Evolutionary conservation across 2,113 vertebrate species (phyloP).

Genomic region (Mustela nigripes): DNA sequence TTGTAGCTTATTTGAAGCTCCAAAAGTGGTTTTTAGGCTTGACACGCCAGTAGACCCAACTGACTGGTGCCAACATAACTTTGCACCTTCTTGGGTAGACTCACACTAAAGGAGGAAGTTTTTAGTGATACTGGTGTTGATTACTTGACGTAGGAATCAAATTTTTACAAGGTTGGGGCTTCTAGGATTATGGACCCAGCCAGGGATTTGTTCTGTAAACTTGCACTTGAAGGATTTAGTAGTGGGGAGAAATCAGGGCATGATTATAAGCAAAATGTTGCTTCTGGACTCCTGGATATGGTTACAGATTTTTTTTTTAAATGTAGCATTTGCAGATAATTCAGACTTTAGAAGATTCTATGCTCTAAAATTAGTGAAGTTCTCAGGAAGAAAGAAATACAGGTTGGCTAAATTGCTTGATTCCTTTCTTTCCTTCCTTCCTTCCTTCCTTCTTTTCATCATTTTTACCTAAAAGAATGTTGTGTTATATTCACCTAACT

Average conservation of each 20-base stretch:
- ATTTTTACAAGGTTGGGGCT: not conserved
- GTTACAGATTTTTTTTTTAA: not conserved
- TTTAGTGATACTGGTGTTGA: not conserved
- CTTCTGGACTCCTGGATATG: slow-evolving; percentile 56
- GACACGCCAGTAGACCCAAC: not conserved
- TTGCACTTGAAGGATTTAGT: not conserved
- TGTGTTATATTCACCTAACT: not conserved
- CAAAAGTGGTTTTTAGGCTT: not conserved
- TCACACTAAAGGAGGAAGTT: not conserved
- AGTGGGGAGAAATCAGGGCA: slow-evolving; percentile 58
- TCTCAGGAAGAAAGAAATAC: slow-evolving; percentile 64
- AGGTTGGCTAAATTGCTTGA: slow-evolving; percentile 69
- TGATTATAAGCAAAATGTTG: slow-evolving; percentile 37
- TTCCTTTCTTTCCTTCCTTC: slow-evolving; percentile 47
- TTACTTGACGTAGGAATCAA: not conserved
- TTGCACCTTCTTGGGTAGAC: not conserved
- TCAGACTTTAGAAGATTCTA: slow-evolving; percentile 45
- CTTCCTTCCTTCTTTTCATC: not conserved
- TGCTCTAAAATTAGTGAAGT: slow-evolving; percentile 69
- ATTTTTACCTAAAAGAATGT: slow-evolving; percentile 29
- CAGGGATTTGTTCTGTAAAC: not conserved
- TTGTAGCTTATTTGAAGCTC: not conserved
- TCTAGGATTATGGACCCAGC: not conserved
- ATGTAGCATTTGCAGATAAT: not conserved
- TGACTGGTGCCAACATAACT: not conserved